Percentiles rank a stretch among this genome's conserved stretches.
Evolutionary conservation across 2,888 invertebrate species (phyloP).

Genomic region (Deilephila elpenor): DNA sequence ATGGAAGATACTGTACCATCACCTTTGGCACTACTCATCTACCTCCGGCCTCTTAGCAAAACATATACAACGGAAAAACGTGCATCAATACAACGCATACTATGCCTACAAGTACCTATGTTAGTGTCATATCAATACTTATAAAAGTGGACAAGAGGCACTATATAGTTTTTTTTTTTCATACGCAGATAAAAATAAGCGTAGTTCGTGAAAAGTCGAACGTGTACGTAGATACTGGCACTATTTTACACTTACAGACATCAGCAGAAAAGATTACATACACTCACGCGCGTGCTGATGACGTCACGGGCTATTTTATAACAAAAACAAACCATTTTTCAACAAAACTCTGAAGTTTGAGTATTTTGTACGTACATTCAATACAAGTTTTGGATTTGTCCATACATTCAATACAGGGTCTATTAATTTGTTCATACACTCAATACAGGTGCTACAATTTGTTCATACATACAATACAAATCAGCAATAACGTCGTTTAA

Average conservation of each 20-base stretch:
- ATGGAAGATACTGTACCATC: constrained; percentile 35
- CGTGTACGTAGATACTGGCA: constrained; percentile 53
- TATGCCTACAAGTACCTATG: constrained; percentile 65
- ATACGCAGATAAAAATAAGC: constrained; percentile 83
- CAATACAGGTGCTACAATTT: too few species aligned
- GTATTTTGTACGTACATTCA: too few species aligned
- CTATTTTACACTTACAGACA: constrained; percentile 56
- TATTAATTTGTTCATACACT: too few species aligned
- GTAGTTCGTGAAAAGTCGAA: constrained; percentile 79
- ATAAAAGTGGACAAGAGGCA: constrained; percentile 86
- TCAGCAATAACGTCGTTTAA: too few species aligned
- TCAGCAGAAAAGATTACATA: constrained; percentile 12
- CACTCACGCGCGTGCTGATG: neutral
- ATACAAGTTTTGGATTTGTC: too few species aligned
- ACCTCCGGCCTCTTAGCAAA: constrained; percentile 56
- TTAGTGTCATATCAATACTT: constrained; percentile 82
- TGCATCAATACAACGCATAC: constrained; percentile 59
- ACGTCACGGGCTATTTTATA: neutral
- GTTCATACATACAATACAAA: too few species aligned
- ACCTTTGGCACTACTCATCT: constrained; percentile 77
- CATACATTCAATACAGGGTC: too few species aligned
- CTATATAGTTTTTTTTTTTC: constrained; percentile 77
- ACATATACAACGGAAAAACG: constrained; percentile 53
- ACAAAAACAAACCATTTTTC: neutral
- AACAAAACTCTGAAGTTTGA: neutral